Base-by-base conservation (phyloP, 2,113 vertebrate genomes). In the Acinonyx jubatus region DNA sequence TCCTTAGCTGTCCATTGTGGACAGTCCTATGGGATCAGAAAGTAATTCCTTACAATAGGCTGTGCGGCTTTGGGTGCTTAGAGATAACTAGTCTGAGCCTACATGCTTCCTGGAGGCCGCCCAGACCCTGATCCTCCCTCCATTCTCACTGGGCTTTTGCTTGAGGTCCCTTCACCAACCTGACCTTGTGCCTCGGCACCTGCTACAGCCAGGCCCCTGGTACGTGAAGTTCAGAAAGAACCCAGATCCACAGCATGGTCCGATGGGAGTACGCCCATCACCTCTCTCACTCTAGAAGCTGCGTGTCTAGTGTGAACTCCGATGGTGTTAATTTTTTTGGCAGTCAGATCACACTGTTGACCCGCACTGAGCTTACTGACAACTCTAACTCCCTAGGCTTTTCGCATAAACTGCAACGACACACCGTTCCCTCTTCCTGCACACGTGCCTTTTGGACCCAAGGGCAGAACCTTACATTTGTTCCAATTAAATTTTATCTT, bases 401-500 rank as follows among this genome's bases (percentile, higher is more conserved):
- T 84, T 83, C 80, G 23, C 15, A 88, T 19, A 57, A 97, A 84
- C 88, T 36, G 27, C 80, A 68, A 29, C 76, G 79, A 48, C 71
- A 27, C 57, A 27, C 33, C 1, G 45, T 73, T 93, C 79, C 80
- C 52, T 95, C 65, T 89, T 94, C 84, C 92, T 0, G 21, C 94
- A 81, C 91, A 88, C 87, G 71, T 88, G 95, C 95, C 90, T 97
- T 93, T 81, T 88, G 98, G 96, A 97, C 97, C 97, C 97, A 95
- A 97, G 95, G 98, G 96, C 96, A 97, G 97, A 97, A 81, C 96
- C 96, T 98, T 95, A 97, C 98, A 97, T 98, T 97, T 97, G 94
- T 97, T 97, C 95, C 97, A 97, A 98, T 98, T 98, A 97, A 97
- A 97, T 97, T 96, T 97, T 97, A 97, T 97, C 97, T 97, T 97